Percentiles rank a stretch among this genome's conserved stretches.
Conservation (phyloP, 2,888 invertebrate genomes). For the Cotesia congregata region DNA sequence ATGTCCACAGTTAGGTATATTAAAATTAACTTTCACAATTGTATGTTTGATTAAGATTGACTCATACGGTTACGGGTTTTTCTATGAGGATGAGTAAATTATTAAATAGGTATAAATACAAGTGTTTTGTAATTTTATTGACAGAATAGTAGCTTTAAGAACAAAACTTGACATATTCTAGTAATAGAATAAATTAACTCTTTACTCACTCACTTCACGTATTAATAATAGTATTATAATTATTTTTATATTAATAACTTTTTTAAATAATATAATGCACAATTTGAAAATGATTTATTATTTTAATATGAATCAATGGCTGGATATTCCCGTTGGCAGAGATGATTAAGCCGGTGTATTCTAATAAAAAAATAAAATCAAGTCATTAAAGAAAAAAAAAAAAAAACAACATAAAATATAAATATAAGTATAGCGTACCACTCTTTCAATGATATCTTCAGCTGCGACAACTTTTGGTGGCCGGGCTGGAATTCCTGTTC, state of each 20-base stretch:
- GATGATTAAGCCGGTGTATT: conserved; percentile 58
- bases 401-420: neutral
- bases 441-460: conserved; percentile 73
- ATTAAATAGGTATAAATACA: neutral
- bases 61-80: neutral
- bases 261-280: neutral
- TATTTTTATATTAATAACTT: neutral
- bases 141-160: neutral
- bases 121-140: neutral
- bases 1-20: neutral
- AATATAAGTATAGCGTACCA: conserved; percentile 54
- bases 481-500: conserved; percentile 77
- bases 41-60: neutral
- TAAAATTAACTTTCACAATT: neutral
- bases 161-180: neutral
- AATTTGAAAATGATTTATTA: neutral
- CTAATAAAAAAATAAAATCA: conserved; percentile 50
- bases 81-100: neutral
- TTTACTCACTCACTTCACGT: neutral
- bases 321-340: neutral
- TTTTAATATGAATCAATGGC: neutral
- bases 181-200: neutral
- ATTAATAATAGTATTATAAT: neutral
- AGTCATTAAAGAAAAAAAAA: neutral
- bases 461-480: conserved; percentile 78